Evolutionary conservation across 1,140 invertebrate genomes (phyloP).

Genomic region (Diabrotica undecimpunctata): DNA sequence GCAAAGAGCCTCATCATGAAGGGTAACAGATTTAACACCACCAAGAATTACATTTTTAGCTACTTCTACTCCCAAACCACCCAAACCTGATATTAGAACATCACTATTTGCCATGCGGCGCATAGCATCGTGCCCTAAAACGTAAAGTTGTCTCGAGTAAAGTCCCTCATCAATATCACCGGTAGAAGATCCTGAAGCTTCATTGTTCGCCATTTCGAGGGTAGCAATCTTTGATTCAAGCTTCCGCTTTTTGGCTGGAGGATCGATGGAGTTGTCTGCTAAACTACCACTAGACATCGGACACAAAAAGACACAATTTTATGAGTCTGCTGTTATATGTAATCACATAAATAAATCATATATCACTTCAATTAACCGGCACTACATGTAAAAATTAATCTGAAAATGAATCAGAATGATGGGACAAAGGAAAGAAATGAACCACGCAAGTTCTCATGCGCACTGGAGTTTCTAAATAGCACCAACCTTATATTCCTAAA

Average conservation of each 20-base stretch:
- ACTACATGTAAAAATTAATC: slow-evolving; percentile 8
- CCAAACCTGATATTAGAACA: slow-evolving; percentile 92
- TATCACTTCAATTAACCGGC: slow-evolving; percentile 13
- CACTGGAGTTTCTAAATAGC: background rate
- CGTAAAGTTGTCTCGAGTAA: slow-evolving; percentile 95
- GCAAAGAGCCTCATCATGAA: slow-evolving; percentile 77
- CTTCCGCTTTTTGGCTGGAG: slow-evolving; percentile 83
- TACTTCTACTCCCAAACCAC: slow-evolving; percentile 94
- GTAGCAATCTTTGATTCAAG: slow-evolving; percentile 55
- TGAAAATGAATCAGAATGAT: background rate
- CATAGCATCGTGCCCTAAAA: slow-evolving; percentile 97
- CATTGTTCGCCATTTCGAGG: slow-evolving; percentile 77
- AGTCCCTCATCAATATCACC: slow-evolving; percentile 91
- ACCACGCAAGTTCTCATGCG: slow-evolving; percentile 8
- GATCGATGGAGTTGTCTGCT: slow-evolving; percentile 78
- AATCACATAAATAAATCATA: slow-evolving; percentile 18
- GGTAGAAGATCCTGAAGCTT: slow-evolving; percentile 53
- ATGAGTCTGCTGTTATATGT: slow-evolving; percentile 23
- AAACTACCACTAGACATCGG: slow-evolving; percentile 86
- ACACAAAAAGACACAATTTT: slow-evolving; percentile 54
- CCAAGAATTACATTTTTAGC: slow-evolving; percentile 98
- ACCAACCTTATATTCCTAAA: background rate
- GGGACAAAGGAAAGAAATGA: slow-evolving; percentile 8
- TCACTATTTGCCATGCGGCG: slow-evolving; percentile 91
- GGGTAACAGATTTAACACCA: slow-evolving; percentile 95